Evolutionary conservation across 1,140 invertebrate species (phyloP), one percentile per base, ranked within the genome.

Genomic region (Drosophila subpulchrella): DNA sequence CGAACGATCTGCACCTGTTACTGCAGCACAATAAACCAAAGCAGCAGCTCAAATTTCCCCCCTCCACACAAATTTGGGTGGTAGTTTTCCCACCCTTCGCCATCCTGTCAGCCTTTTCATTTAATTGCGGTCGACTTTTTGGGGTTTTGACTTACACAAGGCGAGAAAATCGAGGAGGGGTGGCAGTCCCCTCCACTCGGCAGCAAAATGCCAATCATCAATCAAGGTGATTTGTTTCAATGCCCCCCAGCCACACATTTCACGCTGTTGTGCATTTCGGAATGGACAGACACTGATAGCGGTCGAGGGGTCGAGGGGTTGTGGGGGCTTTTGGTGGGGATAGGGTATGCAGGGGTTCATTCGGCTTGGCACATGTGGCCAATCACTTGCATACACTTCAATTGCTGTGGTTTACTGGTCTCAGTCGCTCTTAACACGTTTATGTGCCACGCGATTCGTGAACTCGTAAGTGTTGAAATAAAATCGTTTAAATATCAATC

Each of bases 191-290:
- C 47, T 47, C 51, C 65, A 68, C 63, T 84, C 73, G 77, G 58
- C 76, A 89, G 79, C 84, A 79, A 79, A 88, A 88, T 88, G 84
- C 83, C 83, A 88, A 88, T 88, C 83, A 88, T 88, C 84, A 88
- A 88, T 88, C 84, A 88, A 88, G 83, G 83, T 88, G 83, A 88
- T 88, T 88, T 88, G 83, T 88, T 88, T 88, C 84, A 86, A 89
- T 88, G 84, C 83, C 77, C 75, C 75, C 68, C 84, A 80, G 79
- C 79, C 80, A 80, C 83, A 83, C 76, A 83, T 88, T 83, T 89
- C 84, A 88, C 79, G 79, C 84, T 88, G 82, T 83, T 88, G 79
- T 88, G 84, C 66, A 89, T 75, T 89, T 67, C 68, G 78, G 71
- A 72, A 80, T 83, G 83, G 83, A 83, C 83, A 68, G 75, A 65